Conservation (phyloP, 2,113 vertebrate species). For the Gulo gulo region DNA sequence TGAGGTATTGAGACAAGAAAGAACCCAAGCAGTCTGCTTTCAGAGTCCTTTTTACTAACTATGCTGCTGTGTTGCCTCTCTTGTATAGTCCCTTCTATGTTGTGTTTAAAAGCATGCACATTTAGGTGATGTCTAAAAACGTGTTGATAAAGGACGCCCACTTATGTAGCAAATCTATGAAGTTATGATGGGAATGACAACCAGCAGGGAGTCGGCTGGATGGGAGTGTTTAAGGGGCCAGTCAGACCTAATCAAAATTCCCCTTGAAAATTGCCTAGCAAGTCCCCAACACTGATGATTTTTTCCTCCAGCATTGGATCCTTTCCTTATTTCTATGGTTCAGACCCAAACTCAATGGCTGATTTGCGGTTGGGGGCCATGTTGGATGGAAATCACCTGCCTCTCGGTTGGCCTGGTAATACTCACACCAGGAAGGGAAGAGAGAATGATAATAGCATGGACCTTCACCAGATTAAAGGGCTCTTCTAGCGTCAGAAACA, state of each 20-base stretch:
- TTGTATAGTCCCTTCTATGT: background rate
- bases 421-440: background rate
- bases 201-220: background rate
- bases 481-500: constrained; percentile 15
- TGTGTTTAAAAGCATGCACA: background rate
- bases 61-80: background rate
- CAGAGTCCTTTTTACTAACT: background rate
- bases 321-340: background rate
- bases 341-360: background rate
- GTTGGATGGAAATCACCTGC: background rate
- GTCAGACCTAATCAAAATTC: constrained; percentile 10
- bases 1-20: background rate
- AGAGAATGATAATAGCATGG: background rate
- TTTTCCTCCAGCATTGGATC: background rate
- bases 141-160: background rate
- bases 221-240: background rate
- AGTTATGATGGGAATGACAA: background rate
- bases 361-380: background rate
- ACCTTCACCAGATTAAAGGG: background rate
- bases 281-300: background rate
- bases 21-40: background rate
- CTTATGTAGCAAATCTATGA: background rate
- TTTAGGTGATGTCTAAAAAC: background rate
- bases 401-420: background rate
- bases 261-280: constrained; percentile 16